phyloP scores from a whole-genome alignment of 2,888 invertebrate species.

The Spicauda simplicius region DNA sequence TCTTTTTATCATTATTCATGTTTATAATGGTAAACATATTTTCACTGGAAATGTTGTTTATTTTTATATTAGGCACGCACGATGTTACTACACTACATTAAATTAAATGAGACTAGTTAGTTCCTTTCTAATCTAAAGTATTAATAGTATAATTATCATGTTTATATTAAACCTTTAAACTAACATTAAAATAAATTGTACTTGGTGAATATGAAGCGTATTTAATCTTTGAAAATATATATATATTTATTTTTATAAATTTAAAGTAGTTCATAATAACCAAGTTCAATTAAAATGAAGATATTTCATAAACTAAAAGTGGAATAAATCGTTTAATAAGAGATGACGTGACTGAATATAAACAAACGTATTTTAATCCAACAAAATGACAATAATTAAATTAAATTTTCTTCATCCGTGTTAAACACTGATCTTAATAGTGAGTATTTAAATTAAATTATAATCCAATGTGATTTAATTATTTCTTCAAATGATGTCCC shows the following conservation, averaged over 20 bases:
- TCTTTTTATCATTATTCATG: conserved; percentile 34
- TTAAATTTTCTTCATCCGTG: conserved; percentile 17
- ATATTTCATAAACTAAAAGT: conserved; percentile 18
- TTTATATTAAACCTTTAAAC: conserved; percentile 40
- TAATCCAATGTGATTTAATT: conserved; percentile 12
- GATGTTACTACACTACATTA: conserved; percentile 78
- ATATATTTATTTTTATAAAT: conserved; percentile 36
- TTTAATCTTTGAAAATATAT: conserved; percentile 58
- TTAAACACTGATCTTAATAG: conserved; percentile 29
- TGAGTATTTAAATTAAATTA: conserved; percentile 27
- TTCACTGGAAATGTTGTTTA: conserved; percentile 34
- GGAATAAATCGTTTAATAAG: not conserved
- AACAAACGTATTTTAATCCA: conserved; percentile 14
- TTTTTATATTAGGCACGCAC: conserved; percentile 76
- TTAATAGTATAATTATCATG: conserved; percentile 61
- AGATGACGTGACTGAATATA: too few relatives aligned
- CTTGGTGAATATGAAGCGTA: conserved; percentile 80
- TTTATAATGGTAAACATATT: conserved; percentile 37
- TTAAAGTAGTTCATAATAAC: conserved; percentile 41
- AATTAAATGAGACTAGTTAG: conserved; percentile 83
- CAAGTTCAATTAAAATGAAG: conserved; percentile 45
- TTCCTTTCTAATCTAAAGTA: conserved; percentile 74
- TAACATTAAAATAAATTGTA: conserved; percentile 68
- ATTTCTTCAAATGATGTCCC: conserved; percentile 67
- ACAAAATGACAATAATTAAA: conserved; percentile 4